Percentiles rank a stretch among this genome's conserved stretches.
Evolutionary conservation across 2,113 vertebrate genomes (phyloP).

Genomic region (Laterallus jamaicensis): DNA sequence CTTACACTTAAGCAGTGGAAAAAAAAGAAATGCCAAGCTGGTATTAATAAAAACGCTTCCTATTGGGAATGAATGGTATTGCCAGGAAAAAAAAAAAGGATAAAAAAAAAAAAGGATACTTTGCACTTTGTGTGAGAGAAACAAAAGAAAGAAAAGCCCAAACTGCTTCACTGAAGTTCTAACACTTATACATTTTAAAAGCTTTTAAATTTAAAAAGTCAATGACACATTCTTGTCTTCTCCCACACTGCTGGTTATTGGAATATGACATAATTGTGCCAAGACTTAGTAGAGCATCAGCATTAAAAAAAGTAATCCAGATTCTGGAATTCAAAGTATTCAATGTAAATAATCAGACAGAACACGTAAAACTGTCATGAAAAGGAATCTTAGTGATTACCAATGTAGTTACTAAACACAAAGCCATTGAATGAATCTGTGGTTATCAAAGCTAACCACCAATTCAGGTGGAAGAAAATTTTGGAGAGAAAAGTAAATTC

Average conservation of each 20-base stretch:
- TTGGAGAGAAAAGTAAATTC: conserved; percentile 8
- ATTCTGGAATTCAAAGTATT: not conserved
- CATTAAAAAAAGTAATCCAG: not conserved
- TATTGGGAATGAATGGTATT: conserved; percentile 62
- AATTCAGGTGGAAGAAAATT: not conserved
- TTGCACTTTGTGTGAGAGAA: conserved; percentile 35
- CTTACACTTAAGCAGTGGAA: not conserved
- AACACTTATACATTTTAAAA: not conserved
- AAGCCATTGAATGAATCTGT: not conserved
- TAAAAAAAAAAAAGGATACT: conserved; percentile 39
- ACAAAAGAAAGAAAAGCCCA: conserved; percentile 45
- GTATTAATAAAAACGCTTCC: conserved; percentile 68
- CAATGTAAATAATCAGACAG: not conserved
- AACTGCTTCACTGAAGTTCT: not conserved
- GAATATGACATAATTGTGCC: not conserved
- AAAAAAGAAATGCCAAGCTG: conserved; percentile 67
- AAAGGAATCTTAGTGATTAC: not conserved
- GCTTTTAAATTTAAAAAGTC: not conserved
- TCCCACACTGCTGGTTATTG: not conserved
- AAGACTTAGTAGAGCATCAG: not conserved
- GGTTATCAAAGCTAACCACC: not conserved
- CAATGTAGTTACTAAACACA: not conserved
- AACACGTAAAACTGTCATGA: not conserved
- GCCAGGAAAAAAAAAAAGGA: conserved; percentile 44
- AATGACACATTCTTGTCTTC: not conserved